These are phyloP conservation scores for Ecdyonurus torrentis DNA, from an alignment of 2,888 invertebrate species.

Conservation along the genomic window DNA sequence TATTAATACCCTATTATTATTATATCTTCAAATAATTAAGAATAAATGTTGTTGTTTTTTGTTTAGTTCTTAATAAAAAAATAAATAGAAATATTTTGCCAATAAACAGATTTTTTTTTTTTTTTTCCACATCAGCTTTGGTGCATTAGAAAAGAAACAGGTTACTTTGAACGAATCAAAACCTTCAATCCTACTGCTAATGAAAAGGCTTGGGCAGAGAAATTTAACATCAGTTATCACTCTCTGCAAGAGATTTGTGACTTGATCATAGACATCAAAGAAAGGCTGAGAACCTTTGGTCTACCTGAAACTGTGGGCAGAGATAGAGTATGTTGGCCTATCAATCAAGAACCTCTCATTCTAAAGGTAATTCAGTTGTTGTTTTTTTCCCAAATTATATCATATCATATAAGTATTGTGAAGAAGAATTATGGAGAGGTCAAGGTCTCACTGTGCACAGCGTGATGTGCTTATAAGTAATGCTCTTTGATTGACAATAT, in stretches of 20 bases:
- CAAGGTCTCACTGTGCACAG: too few species aligned
- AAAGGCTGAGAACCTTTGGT: slow-evolving; percentile 39
- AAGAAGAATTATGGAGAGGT: too few species aligned
- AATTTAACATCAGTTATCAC: slow-evolving; percentile 51
- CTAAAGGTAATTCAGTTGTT: slow-evolving; percentile 51
- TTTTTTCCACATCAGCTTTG: slow-evolving; percentile 38
- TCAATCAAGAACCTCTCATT: slow-evolving; percentile 36
- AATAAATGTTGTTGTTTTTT: too few species aligned
- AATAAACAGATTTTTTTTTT: background rate
- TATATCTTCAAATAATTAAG: too few species aligned
- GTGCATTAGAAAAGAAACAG: slow-evolving; percentile 39
- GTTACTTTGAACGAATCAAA: slow-evolving; percentile 31
- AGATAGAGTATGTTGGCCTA: background rate
- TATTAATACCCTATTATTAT: too few species aligned
- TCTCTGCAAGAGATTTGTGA: slow-evolving; percentile 55
- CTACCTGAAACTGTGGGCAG: slow-evolving; percentile 35
- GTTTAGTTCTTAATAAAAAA: too few species aligned
- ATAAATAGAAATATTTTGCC: too few species aligned
- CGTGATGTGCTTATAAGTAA: too few species aligned
- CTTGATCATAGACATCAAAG: slow-evolving; percentile 49
- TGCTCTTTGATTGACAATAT: too few species aligned
- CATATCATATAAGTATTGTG: too few species aligned
- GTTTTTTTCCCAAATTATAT: too few species aligned
- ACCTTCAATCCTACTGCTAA: slow-evolving; percentile 20
- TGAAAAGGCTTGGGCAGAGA: slow-evolving; percentile 47